Percentiles rank a stretch among this genome's conserved stretches.
Conservation (phyloP, 2,888 invertebrate species). For the Dryobotodes eremita region DNA sequence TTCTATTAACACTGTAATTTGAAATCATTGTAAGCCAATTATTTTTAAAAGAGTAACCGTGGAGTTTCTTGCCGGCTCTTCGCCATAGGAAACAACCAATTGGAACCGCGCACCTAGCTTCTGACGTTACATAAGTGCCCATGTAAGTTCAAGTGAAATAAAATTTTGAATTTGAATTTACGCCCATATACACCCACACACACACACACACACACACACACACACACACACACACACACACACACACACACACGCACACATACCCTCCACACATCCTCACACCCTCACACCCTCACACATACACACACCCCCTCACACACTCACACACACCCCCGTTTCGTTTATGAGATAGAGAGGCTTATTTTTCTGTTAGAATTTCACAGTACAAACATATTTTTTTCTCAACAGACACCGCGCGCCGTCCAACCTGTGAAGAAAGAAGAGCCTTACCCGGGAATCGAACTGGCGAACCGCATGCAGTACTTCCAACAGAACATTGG, state of each 20-base stretch:
- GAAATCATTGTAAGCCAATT: no score
- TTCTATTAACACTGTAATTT: no score
- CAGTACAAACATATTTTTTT: background rate
- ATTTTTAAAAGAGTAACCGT: no score
- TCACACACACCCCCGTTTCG: background rate
- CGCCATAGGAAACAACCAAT: no score
- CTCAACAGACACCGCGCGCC: conserved; percentile 69
- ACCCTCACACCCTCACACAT: no score
- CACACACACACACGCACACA: background rate
- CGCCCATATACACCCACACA: background rate
- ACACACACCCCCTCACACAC: background rate
- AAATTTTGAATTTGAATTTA: background rate
- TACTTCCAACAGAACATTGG: conserved; percentile 77
- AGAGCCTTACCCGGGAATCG: conserved; percentile 77
- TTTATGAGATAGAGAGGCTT: background rate
- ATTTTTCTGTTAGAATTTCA: background rate
- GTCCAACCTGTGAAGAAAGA: conserved; percentile 75
- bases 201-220: background rate
- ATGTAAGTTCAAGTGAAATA: no score
- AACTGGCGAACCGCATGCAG: conserved; percentile 75
- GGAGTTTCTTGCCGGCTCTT: no score
- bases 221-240: background rate
- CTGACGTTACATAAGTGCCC: no score
- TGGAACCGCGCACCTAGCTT: no score
- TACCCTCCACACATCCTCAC: no score